Evolutionary conservation across 1,140 invertebrate genomes (phyloP).

Genomic region (Bradysia coprophila): DNA sequence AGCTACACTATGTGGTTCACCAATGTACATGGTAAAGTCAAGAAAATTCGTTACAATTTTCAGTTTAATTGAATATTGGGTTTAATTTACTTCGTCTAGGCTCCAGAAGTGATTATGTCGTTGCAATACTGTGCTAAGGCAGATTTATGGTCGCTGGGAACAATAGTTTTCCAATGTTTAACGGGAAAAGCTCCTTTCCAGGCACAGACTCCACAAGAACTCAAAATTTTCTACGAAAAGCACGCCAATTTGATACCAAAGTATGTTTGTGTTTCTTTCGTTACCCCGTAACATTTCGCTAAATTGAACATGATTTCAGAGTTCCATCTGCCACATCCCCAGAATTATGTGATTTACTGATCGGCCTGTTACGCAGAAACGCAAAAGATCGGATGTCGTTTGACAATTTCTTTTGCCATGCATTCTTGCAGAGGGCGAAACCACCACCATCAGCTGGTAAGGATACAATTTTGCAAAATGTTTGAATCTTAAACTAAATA

Average conservation of each 20-base stretch:
- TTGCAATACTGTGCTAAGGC: slow-evolving; percentile 97
- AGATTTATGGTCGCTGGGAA: slow-evolving; percentile 96
- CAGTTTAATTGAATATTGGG: neutral
- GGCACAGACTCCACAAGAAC: slow-evolving; percentile 92
- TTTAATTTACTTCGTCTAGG: slow-evolving; percentile 30
- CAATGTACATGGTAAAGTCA: slow-evolving; percentile 89
- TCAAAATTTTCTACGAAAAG: slow-evolving; percentile 95
- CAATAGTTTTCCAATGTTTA: slow-evolving; percentile 97
- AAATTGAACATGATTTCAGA: slow-evolving; percentile 30
- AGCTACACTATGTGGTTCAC: slow-evolving; percentile 95
- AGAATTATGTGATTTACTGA: slow-evolving; percentile 72
- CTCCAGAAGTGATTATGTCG: slow-evolving; percentile 99
- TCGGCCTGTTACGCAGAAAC: slow-evolving; percentile 77
- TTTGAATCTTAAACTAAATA: neutral
- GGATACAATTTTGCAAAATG: neutral
- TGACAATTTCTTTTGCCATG: slow-evolving; percentile 84
- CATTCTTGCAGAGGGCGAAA: slow-evolving; percentile 59
- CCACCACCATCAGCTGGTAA: slow-evolving; percentile 23
- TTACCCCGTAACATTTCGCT: neutral
- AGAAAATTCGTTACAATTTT: slow-evolving; percentile 4
- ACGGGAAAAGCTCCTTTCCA: slow-evolving; percentile 97
- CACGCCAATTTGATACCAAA: slow-evolving; percentile 89
- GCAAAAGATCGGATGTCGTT: slow-evolving; percentile 90
- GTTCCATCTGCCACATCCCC: slow-evolving; percentile 83
- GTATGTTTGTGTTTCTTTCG: slow-evolving; percentile 33